phyloP scores from a whole-genome alignment of 2,113 vertebrate species.

The Zosterops lateralis region DNA sequence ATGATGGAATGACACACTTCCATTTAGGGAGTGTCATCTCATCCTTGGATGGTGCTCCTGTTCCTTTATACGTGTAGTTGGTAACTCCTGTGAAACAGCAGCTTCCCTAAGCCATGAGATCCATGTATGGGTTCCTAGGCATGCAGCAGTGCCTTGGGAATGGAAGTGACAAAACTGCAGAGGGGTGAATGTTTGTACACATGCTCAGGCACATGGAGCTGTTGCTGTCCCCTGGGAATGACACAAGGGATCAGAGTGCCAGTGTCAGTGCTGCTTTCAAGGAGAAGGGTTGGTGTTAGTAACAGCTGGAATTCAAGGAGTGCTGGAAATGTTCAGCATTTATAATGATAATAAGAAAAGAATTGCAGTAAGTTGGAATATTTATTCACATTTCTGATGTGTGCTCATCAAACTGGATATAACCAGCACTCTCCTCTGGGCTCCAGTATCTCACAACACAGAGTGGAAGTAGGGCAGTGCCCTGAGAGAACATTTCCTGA shows the following conservation, averaged over 20 bases:
- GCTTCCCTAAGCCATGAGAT: not conserved
- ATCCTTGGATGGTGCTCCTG: not conserved
- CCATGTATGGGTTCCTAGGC: not conserved
- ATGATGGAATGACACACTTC: not conserved
- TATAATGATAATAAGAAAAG: not conserved
- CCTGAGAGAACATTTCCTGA: not conserved
- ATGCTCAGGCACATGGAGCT: not conserved
- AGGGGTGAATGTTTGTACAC: not conserved
- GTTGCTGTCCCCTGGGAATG: not conserved
- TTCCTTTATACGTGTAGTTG: not conserved
- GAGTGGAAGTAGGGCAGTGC: not conserved
- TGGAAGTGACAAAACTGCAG: not conserved
- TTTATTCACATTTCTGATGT: not conserved
- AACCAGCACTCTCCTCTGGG: not conserved
- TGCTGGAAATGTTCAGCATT: not conserved
- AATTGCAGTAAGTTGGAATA: accelerated
- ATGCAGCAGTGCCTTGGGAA: not conserved
- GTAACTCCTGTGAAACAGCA: not conserved
- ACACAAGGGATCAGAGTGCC: not conserved
- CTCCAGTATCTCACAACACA: not conserved
- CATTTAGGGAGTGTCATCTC: not conserved
- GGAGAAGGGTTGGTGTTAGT: not conserved
- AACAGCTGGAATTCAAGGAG: not conserved
- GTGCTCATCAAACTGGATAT: not conserved
- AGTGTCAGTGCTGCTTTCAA: accelerated